These are phyloP conservation scores for Gyps fulvus DNA, from an alignment of 2,113 vertebrate genomes.

Conservation along the genomic window DNA sequence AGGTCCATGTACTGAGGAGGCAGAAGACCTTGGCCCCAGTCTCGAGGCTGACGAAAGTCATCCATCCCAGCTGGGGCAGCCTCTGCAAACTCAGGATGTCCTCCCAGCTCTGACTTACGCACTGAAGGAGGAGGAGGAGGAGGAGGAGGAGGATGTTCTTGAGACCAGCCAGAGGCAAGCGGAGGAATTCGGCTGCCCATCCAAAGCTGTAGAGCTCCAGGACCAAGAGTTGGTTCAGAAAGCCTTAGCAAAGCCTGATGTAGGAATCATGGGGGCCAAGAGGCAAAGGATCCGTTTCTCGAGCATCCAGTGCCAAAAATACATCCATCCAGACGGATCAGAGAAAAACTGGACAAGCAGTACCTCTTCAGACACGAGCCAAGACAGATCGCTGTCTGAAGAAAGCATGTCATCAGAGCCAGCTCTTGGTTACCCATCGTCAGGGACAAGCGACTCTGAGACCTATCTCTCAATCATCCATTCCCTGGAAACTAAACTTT, in stretches of 20 bases:
- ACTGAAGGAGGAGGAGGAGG: slow-evolving; percentile 64
- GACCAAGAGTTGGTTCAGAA: slow-evolving; percentile 62
- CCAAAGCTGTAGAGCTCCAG: slow-evolving; percentile 32
- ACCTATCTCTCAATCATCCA: slow-evolving; percentile 91
- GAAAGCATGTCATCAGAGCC: slow-evolving; percentile 76
- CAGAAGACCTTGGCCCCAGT: slow-evolving; percentile 70
- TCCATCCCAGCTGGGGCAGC: slow-evolving; percentile 72
- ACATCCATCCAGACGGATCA: slow-evolving; percentile 75
- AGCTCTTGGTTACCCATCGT: slow-evolving; percentile 61
- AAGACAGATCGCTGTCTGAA: slow-evolving; percentile 73
- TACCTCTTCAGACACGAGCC: slow-evolving; percentile 74
- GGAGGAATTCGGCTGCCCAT: not conserved
- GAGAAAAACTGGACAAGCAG: slow-evolving; percentile 77
- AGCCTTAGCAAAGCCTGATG: slow-evolving; percentile 65
- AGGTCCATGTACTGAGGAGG: slow-evolving; percentile 63
- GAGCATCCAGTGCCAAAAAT: slow-evolving; percentile 92
- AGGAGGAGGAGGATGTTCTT: slow-evolving; percentile 4
- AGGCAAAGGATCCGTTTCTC: slow-evolving; percentile 91
- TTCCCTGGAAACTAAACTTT: slow-evolving; percentile 88
- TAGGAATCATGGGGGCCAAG: slow-evolving; percentile 76
- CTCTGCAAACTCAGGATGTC: slow-evolving; percentile 63
- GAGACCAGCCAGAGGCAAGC: slow-evolving; percentile 32
- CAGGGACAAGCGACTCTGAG: slow-evolving; percentile 77
- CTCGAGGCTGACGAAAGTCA: slow-evolving; percentile 74
- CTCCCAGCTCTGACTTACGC: not conserved